Evolutionary conservation across 2,888 invertebrate species (phyloP), one percentile per base, ranked within the genome.

Genomic region (Eilema caniola): DNA sequence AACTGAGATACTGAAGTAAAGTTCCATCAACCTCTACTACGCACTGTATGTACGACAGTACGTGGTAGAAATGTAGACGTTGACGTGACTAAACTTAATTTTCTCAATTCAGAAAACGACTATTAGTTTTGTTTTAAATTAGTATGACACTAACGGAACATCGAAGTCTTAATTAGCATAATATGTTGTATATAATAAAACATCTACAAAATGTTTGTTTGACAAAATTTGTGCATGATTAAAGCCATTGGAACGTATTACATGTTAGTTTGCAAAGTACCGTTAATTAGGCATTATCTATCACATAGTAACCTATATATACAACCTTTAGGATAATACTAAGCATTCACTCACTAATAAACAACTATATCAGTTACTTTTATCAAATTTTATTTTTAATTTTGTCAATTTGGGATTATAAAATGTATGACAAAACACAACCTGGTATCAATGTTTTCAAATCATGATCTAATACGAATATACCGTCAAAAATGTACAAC

Each of bases 181-280:
- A n/a, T n/a, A 31, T 23, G 25, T 20, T 62, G 66, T 77, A 82
- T 77, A 73, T 78, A 77, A 79, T 77, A 79, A 83, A 81, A 83
- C 67, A 53, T 69, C 79, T 83, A 77, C 41, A 72, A 74, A 77
- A 83, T 73, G 69, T 73, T 82, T 77, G 81, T 89, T 88, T 89
- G 88, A 91, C 86, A 85, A 80, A 80, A 83, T 90, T 93, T 94
- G 94, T 93, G 94, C 94, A 93, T 86, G 81, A 88, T 92, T 92
- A 92, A 92, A 93, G 91, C 91, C 88, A 79, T 90, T 86, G 75
- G 83, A 89, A 85, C 80, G 78, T 85, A 88, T 87, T 83, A 88
- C 72, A 84, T 86, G 83, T 85, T 88, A 84, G 76, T 86, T 89
- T 86, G 83, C 84, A 87, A 89, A 85, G 86, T 85, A 87, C 84